Evolutionary conservation across 2,113 vertebrate species (phyloP), one percentile per base, ranked within the genome.

Genomic region (Cynopterus brachyotis): DNA sequence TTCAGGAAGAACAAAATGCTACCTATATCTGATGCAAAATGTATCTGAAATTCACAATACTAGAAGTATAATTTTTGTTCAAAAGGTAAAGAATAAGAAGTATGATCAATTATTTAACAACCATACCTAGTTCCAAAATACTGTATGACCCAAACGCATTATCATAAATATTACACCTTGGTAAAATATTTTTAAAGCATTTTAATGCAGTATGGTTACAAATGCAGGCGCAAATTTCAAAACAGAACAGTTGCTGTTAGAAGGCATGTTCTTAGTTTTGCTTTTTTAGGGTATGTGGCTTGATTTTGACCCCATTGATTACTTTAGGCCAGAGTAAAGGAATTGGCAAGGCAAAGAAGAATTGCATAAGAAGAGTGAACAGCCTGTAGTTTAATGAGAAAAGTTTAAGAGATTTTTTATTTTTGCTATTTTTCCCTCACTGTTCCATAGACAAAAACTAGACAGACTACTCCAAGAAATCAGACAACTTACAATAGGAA

Each of bases 1-100:
- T 60, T 88, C 37, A 80, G 35, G 17, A 95, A 66, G 13, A 75
- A 89, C 0, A 6, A 94, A 76, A 53, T 64, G 35, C 57, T 79
- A 87, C 15, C 40, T 72, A 45, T 45, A 72, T 40, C 53, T 84
- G 42, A 96, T 28, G 40, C 55, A 88, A 91, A 76, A 4, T 16
- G 13, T 75, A 59, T 72, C 45, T 95, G 35, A 95, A 96, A 76
- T 84, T 93, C 64, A 92, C 37, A 79, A 94, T 22, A 76, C 30
- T 40, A 9, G 9, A 89, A 76, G 42, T 75, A 5, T 13, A 57
- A 53, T 57, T 87, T 81, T 37, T 83, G 47, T 89, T 47, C 20
- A 59, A 92, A 86, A 62, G 10, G 32, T 87, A 59, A 87, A 82
- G 40, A 89, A 80, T 82, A 47, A 88, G 17, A 96, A 89, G 67